Conservation (phyloP, 2,797 vertebrate species). For the Lagocephalus sceleratus region DNA sequence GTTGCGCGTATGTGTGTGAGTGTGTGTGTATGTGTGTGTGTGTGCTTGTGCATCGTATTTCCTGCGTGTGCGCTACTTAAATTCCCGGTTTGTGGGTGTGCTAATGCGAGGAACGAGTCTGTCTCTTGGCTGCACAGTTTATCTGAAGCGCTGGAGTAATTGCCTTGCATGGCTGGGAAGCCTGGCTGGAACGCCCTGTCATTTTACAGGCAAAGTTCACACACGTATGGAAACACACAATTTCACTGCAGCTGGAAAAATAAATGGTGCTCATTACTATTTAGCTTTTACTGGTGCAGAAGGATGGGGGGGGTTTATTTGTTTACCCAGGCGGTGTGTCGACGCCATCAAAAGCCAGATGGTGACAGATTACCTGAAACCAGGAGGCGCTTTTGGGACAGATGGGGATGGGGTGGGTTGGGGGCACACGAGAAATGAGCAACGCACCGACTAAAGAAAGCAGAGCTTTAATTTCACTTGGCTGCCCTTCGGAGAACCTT, state of each 20-base stretch:
- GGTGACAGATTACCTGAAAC: not conserved
- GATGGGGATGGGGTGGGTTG: not conserved
- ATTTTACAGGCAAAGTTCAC: not conserved
- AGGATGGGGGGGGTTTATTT: not conserved
- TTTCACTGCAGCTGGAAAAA: constrained; percentile 9
- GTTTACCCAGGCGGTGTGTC: not conserved
- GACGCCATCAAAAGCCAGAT: not conserved
- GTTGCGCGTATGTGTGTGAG: constrained; percentile 20
- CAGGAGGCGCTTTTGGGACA: not conserved
- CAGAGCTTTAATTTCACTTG: too few species aligned
- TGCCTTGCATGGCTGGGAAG: constrained; percentile 12
- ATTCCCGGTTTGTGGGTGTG: constrained; percentile 16
- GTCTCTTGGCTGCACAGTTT: constrained; percentile 8
- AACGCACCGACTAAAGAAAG: too few species aligned
- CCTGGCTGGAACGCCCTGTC: constrained; percentile 28
- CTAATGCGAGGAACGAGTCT: constrained; percentile 17
- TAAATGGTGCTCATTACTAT: not conserved
- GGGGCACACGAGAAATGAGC: too few species aligned
- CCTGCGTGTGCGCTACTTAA: constrained; percentile 11
- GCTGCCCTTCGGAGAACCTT: too few species aligned
- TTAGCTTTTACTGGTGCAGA: not conserved
- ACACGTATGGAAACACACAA: not conserved
- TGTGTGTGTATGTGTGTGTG: not conserved
- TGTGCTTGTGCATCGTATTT: constrained; percentile 1
- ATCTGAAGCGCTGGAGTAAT: constrained; percentile 24